A percentile compares a stretch with the other conserved stretches of the same genome.
Conservation (phyloP, 1,140 invertebrate genomes). For the Temnothorax longispinosus region DNA sequence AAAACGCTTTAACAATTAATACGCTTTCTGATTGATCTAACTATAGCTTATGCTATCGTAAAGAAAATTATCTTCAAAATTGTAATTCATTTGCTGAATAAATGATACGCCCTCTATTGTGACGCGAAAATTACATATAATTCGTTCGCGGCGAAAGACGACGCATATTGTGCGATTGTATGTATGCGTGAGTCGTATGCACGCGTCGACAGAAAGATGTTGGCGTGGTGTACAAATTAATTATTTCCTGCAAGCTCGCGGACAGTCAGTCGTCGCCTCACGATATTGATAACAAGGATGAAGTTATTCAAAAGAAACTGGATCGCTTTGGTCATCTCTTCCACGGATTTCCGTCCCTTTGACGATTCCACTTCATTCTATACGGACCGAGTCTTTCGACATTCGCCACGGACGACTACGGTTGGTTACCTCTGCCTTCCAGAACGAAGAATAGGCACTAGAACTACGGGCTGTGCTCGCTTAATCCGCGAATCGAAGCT, state of each 20-base stretch:
- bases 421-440: slow-evolving; percentile 69
- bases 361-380: slow-evolving; percentile 74
- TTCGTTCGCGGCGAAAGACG: slow-evolving; percentile 19
- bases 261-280: slow-evolving; percentile 19
- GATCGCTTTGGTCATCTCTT: slow-evolving; percentile 72
- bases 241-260: slow-evolving; percentile 42
- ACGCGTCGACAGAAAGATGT: slow-evolving; percentile 47
- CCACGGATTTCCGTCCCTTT: slow-evolving; percentile 70
- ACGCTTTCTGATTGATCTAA: not conserved
- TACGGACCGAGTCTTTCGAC: slow-evolving; percentile 71
- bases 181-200: not conserved
- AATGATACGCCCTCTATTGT: not conserved
- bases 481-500: slow-evolving; percentile 86
- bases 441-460: slow-evolving; percentile 75
- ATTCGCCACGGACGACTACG: slow-evolving; percentile 70
- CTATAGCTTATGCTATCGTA: not conserved
- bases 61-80: slow-evolving; percentile 11
- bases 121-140: slow-evolving; percentile 14
- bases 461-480: slow-evolving; percentile 74
- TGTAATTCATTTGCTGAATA: slow-evolving; percentile 15
- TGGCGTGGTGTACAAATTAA: slow-evolving; percentile 53
- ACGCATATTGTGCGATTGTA: not conserved
- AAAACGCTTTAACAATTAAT: not conserved
- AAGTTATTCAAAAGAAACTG: slow-evolving; percentile 73
- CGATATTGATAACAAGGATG: slow-evolving; percentile 52